Percentiles rank a stretch among this genome's conserved stretches.
Evolutionary conservation across 2,113 vertebrate genomes (phyloP).

Genomic region (Pelobates fuscus): DNA sequence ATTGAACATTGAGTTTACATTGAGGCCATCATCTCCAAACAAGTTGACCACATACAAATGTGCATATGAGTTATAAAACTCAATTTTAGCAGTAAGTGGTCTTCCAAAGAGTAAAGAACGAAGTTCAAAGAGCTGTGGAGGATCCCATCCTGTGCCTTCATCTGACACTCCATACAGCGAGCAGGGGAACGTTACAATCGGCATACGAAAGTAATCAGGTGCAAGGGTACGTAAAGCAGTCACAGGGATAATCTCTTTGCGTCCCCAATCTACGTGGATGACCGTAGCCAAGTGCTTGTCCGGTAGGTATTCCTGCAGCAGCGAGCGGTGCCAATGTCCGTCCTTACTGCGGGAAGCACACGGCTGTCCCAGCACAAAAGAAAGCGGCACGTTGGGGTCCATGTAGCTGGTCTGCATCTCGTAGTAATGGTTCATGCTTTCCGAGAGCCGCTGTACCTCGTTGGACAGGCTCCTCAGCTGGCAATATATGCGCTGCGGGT

Average conservation of each 20-base stretch:
- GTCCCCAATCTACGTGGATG: constrained; percentile 85
- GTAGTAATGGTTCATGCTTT: constrained; percentile 71
- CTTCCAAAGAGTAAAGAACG: constrained; percentile 74
- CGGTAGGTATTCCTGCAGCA: constrained; percentile 76
- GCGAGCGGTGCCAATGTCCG: constrained; percentile 84
- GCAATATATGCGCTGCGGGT: constrained; percentile 82
- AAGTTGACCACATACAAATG: constrained; percentile 84
- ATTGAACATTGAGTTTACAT: constrained; percentile 79
- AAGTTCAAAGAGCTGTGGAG: constrained; percentile 68
- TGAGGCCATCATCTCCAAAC: constrained; percentile 75
- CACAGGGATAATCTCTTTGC: constrained; percentile 75
- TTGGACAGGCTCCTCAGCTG: constrained; percentile 84
- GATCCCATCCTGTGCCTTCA: constrained; percentile 77
- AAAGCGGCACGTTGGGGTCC: constrained; percentile 52
- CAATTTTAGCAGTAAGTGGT: constrained; percentile 77
- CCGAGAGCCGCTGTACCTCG: constrained; percentile 79
- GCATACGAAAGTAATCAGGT: constrained; percentile 83
- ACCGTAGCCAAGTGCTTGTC: constrained; percentile 73
- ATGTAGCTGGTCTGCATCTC: constrained; percentile 46
- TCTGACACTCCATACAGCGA: constrained; percentile 81
- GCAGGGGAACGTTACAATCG: constrained; percentile 86
- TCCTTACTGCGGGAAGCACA: constrained; percentile 82
- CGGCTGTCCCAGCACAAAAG: constrained; percentile 75
- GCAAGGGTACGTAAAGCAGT: constrained; percentile 74
- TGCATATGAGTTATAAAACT: constrained; percentile 82